phyloP scores from a whole-genome alignment of 2,797 vertebrate species.

The Gymnoscopelus microlampas region DNA sequence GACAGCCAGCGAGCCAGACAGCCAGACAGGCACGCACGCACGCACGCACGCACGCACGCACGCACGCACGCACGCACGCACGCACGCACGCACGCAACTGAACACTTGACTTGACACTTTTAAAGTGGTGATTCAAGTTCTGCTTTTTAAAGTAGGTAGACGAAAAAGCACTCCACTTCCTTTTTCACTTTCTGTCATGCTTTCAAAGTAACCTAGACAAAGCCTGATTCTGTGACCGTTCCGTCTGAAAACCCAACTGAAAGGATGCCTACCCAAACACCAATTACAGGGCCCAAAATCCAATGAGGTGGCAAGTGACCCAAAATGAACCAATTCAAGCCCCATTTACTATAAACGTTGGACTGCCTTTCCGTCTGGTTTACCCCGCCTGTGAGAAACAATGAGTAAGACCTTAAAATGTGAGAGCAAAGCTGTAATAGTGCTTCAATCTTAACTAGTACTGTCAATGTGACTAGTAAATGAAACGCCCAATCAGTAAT shows the following conservation, averaged over 20 bases:
- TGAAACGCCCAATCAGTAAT: not conserved
- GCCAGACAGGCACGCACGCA: not conserved
- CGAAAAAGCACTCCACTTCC: conserved; percentile 62
- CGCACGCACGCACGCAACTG: not conserved
- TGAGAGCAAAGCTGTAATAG: too few species aligned
- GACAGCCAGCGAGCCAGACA: too few species aligned
- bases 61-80: not conserved
- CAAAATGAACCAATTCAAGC: too few species aligned
- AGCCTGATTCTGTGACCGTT: conserved; percentile 6
- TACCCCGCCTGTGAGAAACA: too few species aligned
- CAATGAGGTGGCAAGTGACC: not conserved
- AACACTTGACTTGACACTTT: conserved; percentile 46
- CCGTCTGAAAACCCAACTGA: not conserved
- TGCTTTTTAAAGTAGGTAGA: conserved; percentile 52
- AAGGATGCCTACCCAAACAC: not conserved
- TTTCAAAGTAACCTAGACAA: conserved; percentile 31
- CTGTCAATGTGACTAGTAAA: not conserved
- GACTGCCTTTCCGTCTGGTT: not conserved
- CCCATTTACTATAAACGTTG: not conserved
- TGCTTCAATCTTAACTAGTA: too few species aligned
- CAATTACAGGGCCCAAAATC: not conserved
- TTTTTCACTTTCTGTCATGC: conserved; percentile 65
- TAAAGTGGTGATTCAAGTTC: conserved; percentile 57
- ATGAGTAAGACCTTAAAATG: too few species aligned
- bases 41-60: conserved; percentile 5